Evolutionary conservation across 2,113 vertebrate genomes (phyloP).

Genomic region (rat (Rattus norvegicus)): GRCr8 NC_086020.1:244229001-244229500

Average conservation of each 20-base stretch:
- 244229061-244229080: slow-evolving; percentile 51
- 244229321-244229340: background rate
- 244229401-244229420: background rate
- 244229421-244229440: slow-evolving; percentile 83
- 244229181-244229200: slow-evolving; percentile 24
- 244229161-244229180: slow-evolving; percentile 15
- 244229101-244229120: slow-evolving; percentile 25
- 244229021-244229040: slow-evolving; percentile 5
- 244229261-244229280: slow-evolving; percentile 7
- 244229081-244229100: background rate
- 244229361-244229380: slow-evolving; percentile 20
- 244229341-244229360: background rate
- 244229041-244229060: slow-evolving; percentile 8
- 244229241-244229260: slow-evolving; percentile 25
- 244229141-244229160: slow-evolving; percentile 54
- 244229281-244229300: slow-evolving; percentile 37
- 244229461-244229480: slow-evolving; percentile 94
- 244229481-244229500: slow-evolving; percentile 98
- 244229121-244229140: background rate
- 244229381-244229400: slow-evolving; percentile 59
- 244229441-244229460: slow-evolving; percentile 98
- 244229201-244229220: background rate
- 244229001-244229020: slow-evolving; percentile 27
- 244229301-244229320: background rate
- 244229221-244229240: background rate